Percentiles rank a stretch among this genome's conserved stretches.
Conservation (phyloP, 1,140 invertebrate genomes). For the Pissodes strobi region DNA sequence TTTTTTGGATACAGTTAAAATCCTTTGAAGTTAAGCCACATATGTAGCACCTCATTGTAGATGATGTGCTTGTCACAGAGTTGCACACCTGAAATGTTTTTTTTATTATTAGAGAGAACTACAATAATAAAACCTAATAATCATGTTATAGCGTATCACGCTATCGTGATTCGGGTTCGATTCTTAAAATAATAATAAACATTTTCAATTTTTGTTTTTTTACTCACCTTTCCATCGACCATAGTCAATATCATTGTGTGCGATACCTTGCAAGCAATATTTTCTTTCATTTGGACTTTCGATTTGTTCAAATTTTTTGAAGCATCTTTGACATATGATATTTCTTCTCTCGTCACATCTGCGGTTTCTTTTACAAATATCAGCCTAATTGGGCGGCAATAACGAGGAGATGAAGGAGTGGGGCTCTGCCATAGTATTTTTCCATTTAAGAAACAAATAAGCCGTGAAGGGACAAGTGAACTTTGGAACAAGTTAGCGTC, state of each 20-base stretch:
- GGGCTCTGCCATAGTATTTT: constrained; percentile 47
- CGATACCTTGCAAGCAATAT: constrained; percentile 30
- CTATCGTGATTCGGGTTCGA: too few relatives aligned
- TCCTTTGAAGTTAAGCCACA: constrained; percentile 48
- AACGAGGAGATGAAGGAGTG: constrained; percentile 43
- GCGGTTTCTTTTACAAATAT: constrained; percentile 45
- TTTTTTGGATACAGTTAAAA: constrained; percentile 49
- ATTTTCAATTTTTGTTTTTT: too few relatives aligned
- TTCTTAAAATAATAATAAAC: too few relatives aligned
- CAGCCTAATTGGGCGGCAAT: constrained; percentile 47
- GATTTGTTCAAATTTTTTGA: background rate
- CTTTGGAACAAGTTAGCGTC: background rate
- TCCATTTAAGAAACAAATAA: too few relatives aligned
- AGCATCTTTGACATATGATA: constrained; percentile 25
- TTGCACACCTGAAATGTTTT: too few relatives aligned
- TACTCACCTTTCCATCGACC: constrained; percentile 55
- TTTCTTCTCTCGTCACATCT: constrained; percentile 47
- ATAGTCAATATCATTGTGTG: constrained; percentile 51
- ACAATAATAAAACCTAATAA: too few relatives aligned
- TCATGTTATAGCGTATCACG: too few relatives aligned
- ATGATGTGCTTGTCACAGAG: constrained; percentile 52
- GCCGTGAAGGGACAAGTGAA: background rate
- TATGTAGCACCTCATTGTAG: constrained; percentile 51
- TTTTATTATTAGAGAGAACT: too few relatives aligned
- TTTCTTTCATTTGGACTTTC: background rate